These are phyloP conservation scores for Cosmorhoe ocellata DNA, from an alignment of 2,888 invertebrate genomes.

Conservation along the genomic window DNA sequence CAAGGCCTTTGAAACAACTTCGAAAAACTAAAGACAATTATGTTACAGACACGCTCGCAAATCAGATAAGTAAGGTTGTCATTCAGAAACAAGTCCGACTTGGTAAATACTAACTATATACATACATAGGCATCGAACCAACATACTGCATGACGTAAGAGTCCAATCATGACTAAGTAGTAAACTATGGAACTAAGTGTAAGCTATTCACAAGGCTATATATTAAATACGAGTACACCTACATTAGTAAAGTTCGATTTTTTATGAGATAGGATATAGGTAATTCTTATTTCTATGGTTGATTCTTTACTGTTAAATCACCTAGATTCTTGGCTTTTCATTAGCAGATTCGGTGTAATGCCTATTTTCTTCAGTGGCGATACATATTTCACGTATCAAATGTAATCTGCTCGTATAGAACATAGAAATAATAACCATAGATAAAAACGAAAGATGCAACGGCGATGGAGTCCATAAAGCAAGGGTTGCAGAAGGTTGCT, in stretches of 20 bases:
- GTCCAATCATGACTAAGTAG: slow-evolving; percentile 48
- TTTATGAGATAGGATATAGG: not conserved
- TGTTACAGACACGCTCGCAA: slow-evolving; percentile 63
- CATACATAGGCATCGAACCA: too few species aligned
- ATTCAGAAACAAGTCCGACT: slow-evolving; percentile 56
- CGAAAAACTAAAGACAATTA: slow-evolving; percentile 50
- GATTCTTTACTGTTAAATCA: not conserved
- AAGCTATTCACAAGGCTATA: too few species aligned
- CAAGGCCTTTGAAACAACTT: slow-evolving; percentile 42
- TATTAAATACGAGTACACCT: too few species aligned
- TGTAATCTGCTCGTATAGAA: too few species aligned
- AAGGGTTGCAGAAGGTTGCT: slow-evolving; percentile 27
- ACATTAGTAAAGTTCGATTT: too few species aligned
- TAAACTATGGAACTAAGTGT: slow-evolving; percentile 16
- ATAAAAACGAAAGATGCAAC: too few species aligned
- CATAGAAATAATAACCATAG: too few species aligned
- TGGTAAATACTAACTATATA: slow-evolving; percentile 24
- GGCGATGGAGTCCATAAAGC: slow-evolving; percentile 15
- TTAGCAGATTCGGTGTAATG: too few species aligned
- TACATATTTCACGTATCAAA: too few species aligned
- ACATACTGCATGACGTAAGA: slow-evolving; percentile 54
- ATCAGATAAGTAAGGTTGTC: slow-evolving; percentile 52
- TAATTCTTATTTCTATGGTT: slow-evolving; percentile 16
- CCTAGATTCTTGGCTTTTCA: too few species aligned
- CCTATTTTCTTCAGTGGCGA: too few species aligned